Evolutionary conservation across 2,113 vertebrate species (phyloP).

Genomic region (Herpailurus yagouaroundi): DNA sequence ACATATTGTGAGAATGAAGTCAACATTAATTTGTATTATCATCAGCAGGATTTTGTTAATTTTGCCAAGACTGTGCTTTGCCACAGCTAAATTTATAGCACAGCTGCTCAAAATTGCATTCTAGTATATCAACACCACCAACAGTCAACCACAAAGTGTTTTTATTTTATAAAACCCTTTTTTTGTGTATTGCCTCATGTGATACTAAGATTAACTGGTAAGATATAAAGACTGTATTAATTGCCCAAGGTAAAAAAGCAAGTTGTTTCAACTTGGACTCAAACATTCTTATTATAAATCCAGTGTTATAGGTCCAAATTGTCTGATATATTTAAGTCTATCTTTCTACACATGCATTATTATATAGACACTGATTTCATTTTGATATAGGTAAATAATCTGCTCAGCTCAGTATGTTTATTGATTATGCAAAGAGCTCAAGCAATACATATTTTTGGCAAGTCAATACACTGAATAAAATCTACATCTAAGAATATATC

Average conservation of each 20-base stretch:
- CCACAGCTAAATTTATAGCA: background rate
- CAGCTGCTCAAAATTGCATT: background rate
- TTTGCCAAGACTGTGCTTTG: background rate
- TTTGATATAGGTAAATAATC: background rate
- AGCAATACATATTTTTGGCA: background rate
- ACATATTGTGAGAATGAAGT: background rate
- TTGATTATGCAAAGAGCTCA: background rate
- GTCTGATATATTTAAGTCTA: background rate
- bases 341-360: background rate
- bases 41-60: background rate
- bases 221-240: background rate
- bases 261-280: background rate
- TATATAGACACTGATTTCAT: constrained; percentile 8
- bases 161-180: background rate
- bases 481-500: background rate
- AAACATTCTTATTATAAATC: background rate
- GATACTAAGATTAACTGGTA: background rate
- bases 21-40: background rate
- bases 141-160: background rate
- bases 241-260: background rate
- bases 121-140: background rate
- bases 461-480: background rate
- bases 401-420: background rate
- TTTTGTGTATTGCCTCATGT: background rate
- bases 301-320: background rate